Conservation (phyloP, 1,140 invertebrate species). For the Drosophila ananassae region DNA sequence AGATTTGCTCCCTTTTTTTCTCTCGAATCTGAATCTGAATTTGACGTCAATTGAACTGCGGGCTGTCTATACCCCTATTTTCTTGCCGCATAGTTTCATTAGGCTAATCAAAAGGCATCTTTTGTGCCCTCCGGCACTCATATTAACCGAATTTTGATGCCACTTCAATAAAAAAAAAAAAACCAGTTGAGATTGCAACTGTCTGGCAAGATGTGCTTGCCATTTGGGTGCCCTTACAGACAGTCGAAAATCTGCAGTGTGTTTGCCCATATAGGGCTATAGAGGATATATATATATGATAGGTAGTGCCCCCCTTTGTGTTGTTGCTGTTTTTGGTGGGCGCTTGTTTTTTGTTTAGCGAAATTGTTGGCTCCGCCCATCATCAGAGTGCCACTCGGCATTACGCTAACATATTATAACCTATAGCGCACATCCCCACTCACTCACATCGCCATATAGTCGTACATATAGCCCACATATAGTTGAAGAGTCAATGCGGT, state of each 20-base stretch:
- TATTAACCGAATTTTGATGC: conserved; percentile 78
- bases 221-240: conserved; percentile 56
- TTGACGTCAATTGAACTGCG: conserved; percentile 61
- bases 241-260: conserved; percentile 59
- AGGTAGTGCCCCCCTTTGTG: conserved; percentile 34
- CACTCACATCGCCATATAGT: conserved; percentile 11
- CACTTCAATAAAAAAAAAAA: conserved; percentile 34
- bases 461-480: conserved; percentile 30
- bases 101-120: conserved; percentile 74
- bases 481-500: conserved; percentile 81
- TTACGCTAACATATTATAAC: conserved; percentile 82
- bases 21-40: conserved; percentile 58
- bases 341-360: conserved; percentile 70
- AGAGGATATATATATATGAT: not conserved
- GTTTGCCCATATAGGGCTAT: conserved; percentile 2
- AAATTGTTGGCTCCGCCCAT: conserved; percentile 80
- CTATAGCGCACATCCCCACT: conserved; percentile 61
- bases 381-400: conserved; percentile 78
- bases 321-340: conserved; percentile 21
- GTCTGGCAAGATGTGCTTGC: conserved; percentile 68
- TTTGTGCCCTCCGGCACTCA: conserved; percentile 23
- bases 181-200: conserved; percentile 31
- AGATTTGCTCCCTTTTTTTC: conserved; percentile 57
- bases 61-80: conserved; percentile 15
- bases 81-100: conserved; percentile 74